Conservation (phyloP, 2,888 invertebrate species). For the Pachliopta kotzebuea region DNA sequence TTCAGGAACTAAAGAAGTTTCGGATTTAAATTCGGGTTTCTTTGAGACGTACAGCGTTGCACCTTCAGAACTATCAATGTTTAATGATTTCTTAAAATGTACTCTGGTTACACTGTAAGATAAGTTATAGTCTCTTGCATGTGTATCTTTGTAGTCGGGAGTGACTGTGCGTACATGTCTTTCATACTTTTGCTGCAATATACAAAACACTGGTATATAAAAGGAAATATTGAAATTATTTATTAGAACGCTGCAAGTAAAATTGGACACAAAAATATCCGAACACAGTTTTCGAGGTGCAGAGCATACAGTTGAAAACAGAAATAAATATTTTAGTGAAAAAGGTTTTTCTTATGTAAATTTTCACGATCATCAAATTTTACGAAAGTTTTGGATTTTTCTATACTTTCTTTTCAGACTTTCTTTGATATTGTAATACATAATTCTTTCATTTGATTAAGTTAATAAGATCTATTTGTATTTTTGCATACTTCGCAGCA, state of each 20-base stretch:
- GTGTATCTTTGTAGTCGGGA: conserved; percentile 37
- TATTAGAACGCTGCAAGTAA: too few relatives aligned
- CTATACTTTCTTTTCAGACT: too few relatives aligned
- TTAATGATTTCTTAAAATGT: conserved; percentile 33
- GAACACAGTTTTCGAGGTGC: too few relatives aligned
- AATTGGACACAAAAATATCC: too few relatives aligned
- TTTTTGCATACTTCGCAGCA: background rate
- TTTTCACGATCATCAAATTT: too few relatives aligned
- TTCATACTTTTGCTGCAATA: conserved; percentile 56
- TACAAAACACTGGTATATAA: background rate
- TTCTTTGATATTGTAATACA: too few relatives aligned
- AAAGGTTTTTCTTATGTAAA: too few relatives aligned
- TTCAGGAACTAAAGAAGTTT: conserved; percentile 45
- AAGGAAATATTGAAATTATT: background rate
- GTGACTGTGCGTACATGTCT: conserved; percentile 55
- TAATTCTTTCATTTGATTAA: background rate
- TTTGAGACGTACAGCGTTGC: conserved; percentile 38
- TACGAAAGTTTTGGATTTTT: too few relatives aligned
- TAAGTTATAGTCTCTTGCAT: conserved; percentile 28
- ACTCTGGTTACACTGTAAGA: conserved; percentile 32
- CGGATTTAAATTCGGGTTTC: conserved; percentile 36
- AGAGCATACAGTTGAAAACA: too few relatives aligned
- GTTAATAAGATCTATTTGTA: background rate
- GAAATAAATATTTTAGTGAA: too few relatives aligned
- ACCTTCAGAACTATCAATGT: conserved; percentile 18